Percentiles rank a stretch among this genome's conserved stretches.
These are phyloP conservation scores for Tenualosa ilisha DNA, from an alignment of 2,797 vertebrate species.

Conservation along the genomic window DNA sequence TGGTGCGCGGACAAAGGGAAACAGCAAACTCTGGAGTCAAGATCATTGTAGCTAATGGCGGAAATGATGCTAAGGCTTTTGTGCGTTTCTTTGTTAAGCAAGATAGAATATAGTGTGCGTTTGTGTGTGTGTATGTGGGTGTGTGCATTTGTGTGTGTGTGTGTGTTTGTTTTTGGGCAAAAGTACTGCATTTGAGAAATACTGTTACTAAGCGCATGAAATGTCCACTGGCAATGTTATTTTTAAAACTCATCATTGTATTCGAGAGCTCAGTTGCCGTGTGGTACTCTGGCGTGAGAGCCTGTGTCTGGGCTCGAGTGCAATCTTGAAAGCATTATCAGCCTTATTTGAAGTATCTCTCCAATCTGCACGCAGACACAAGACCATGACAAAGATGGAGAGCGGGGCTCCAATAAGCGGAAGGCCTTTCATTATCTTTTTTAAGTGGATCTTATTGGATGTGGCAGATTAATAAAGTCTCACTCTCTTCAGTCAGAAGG, in stretches of 20 bases:
- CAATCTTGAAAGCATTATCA: neutral
- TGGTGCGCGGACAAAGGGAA: neutral
- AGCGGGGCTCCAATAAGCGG: slow-evolving; percentile 29
- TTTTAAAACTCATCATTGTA: neutral
- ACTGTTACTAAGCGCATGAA: neutral
- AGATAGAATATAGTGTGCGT: neutral
- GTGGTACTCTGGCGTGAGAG: neutral
- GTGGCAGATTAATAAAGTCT: slow-evolving; percentile 74
- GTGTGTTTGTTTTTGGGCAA: neutral
- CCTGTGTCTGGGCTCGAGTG: neutral
- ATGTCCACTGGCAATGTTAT: neutral
- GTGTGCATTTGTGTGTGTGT: too few relatives aligned
- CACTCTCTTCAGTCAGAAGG: slow-evolving; percentile 61
- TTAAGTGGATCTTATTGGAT: slow-evolving; percentile 69
- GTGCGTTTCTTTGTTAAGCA: neutral
- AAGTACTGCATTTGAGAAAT: neutral
- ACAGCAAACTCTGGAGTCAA: neutral
- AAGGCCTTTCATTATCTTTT: slow-evolving; percentile 56
- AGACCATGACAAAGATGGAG: neutral
- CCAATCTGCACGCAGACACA: neutral
- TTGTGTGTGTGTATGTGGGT: too few relatives aligned
- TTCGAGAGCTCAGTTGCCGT: neutral
- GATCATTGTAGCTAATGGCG: neutral
- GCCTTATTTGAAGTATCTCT: slow-evolving; percentile 17
- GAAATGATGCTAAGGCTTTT: neutral